phyloP scores from a whole-genome alignment of 2,797 vertebrate genomes.

The Emys orbicularis region DNA sequence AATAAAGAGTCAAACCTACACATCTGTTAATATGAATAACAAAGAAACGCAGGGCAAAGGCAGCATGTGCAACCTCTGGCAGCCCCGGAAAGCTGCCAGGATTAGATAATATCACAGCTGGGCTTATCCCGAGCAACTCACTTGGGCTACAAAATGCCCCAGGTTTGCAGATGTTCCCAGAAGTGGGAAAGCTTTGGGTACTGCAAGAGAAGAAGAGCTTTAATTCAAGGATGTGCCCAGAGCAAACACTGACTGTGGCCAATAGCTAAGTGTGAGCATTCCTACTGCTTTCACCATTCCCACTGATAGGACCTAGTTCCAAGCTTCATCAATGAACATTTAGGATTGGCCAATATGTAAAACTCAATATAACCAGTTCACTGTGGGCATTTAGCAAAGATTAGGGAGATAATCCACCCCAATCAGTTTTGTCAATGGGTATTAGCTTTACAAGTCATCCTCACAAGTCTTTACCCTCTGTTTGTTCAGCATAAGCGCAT shows the following conservation, averaged over 20 bases:
- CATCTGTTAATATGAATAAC: neutral
- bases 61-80: neutral
- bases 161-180: neutral
- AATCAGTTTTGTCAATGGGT: neutral
- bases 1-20: neutral
- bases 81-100: neutral
- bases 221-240: neutral
- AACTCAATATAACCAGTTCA: constrained; percentile 13
- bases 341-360: neutral
- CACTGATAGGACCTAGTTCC: neutral
- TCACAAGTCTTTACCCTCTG: neutral
- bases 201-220: neutral
- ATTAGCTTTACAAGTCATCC: neutral
- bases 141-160: neutral
- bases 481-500: neutral
- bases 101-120: rapidly evolving
- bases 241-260: rapidly evolving
- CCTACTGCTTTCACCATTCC: neutral
- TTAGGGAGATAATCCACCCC: neutral
- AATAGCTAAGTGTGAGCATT: neutral
- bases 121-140: neutral
- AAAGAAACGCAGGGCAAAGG: rapidly evolving
- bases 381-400: neutral
- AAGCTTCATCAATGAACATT: rapidly evolving
- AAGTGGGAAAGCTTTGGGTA: neutral